phyloP scores from a whole-genome alignment of 2,113 vertebrate species.

The Cyanistes caeruleus region DNA sequence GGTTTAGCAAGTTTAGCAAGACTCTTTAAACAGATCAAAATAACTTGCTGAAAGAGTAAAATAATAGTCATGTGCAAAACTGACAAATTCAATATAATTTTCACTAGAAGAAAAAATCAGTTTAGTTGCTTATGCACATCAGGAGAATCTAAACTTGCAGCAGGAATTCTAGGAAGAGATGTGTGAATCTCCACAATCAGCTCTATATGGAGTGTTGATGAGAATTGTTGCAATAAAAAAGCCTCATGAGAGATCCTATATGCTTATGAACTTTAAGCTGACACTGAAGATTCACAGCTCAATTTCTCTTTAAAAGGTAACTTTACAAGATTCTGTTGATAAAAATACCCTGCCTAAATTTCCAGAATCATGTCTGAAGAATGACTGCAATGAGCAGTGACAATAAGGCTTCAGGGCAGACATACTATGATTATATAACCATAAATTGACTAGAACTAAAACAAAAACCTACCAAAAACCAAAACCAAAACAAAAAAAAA shows the following conservation, averaged over 20 bases:
- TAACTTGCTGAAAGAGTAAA: background rate
- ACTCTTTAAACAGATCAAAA: background rate
- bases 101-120: background rate
- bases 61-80: background rate
- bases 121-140: background rate
- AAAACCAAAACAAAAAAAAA: background rate
- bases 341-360: slow-evolving; percentile 14
- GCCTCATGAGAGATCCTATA: background rate
- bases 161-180: background rate
- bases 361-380: slow-evolving; percentile 9
- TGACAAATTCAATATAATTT: background rate
- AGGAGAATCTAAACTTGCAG: background rate
- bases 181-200: background rate
- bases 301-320: slow-evolving; percentile 21
- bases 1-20: background rate
- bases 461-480: background rate
- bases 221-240: background rate
- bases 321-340: background rate
- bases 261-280: background rate
- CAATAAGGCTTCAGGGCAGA: background rate
- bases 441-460: background rate
- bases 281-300: background rate
- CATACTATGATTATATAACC: background rate
- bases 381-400: slow-evolving; percentile 3
- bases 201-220: background rate